phyloP scores from a whole-genome alignment of 2,797 vertebrate species.

The Esox lucius region DNA sequence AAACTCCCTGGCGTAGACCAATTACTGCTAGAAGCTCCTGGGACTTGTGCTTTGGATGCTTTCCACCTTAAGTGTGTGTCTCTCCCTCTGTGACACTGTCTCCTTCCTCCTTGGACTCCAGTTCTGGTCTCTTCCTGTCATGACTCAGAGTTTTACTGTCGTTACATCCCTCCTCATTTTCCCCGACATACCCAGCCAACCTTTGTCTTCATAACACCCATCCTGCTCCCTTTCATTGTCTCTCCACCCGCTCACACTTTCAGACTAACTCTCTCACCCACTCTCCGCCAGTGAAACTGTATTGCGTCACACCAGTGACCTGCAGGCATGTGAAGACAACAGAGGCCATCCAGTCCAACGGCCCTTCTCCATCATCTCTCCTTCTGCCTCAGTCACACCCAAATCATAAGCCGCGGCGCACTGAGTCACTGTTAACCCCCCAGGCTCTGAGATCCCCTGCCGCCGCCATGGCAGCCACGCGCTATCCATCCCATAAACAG shows the following conservation, averaged over 20 bases:
- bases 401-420: neutral
- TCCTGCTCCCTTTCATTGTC: neutral
- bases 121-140: neutral
- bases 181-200: neutral
- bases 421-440: neutral
- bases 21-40: constrained; percentile 42
- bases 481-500: constrained; percentile 9
- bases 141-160: neutral
- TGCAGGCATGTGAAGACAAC: neutral
- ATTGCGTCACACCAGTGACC: neutral
- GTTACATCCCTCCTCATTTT: neutral
- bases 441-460: neutral
- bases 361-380: neutral
- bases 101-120: neutral
- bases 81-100: neutral
- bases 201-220: neutral
- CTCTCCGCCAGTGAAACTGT: neutral
- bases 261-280: neutral
- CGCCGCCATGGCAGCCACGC: neutral
- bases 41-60: constrained; percentile 8
- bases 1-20: constrained; percentile 40
- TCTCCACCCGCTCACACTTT: neutral
- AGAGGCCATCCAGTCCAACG: neutral
- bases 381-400: neutral
- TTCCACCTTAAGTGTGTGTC: constrained; percentile 7